Percentiles rank a stretch among this genome's conserved stretches.
phyloP scores from a whole-genome alignment of 37 sponge, comb jelly and placozoan genomes.

The Crambe crambe region DNA sequence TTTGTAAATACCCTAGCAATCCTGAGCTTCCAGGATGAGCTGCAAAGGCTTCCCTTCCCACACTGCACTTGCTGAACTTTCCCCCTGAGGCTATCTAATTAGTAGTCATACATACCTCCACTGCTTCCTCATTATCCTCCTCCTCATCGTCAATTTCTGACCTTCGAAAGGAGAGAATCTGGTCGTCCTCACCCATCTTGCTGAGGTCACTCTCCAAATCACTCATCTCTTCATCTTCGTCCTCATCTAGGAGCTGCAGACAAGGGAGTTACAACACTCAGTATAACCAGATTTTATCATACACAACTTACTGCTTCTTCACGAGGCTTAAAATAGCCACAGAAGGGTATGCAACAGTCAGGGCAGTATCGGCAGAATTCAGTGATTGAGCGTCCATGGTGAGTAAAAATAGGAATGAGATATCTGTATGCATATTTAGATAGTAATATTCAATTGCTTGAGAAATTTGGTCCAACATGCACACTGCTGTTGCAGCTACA shows the following conservation, averaged over 20 bases:
- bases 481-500: too few species aligned
- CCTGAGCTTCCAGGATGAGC: too few species aligned
- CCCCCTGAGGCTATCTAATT: not conserved
- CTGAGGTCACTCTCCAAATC: slow-evolving; percentile 5
- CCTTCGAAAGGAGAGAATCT: slow-evolving; percentile 40
- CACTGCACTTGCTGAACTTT: too few species aligned
- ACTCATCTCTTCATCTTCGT: slow-evolving; percentile 9
- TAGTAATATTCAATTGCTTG: not conserved
- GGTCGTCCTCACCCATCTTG: not conserved
- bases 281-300: not conserved
- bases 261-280: too few species aligned
- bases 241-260: too few species aligned
- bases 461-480: too few species aligned
- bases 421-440: slow-evolving; percentile 43
- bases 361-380: slow-evolving; percentile 21
- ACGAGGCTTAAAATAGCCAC: slow-evolving; percentile 48
- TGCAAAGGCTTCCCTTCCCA: too few species aligned
- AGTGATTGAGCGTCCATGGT: slow-evolving; percentile 45
- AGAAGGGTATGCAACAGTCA: slow-evolving; percentile 22
- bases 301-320: slow-evolving; percentile 15
- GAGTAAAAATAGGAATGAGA: slow-evolving; percentile 70
- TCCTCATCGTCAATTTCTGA: not conserved
- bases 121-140: slow-evolving; percentile 10
- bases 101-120: not conserved
- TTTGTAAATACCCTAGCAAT: too few species aligned